Conservation (phyloP, 2,113 vertebrate genomes). For the Verasper variegatus region DNA sequence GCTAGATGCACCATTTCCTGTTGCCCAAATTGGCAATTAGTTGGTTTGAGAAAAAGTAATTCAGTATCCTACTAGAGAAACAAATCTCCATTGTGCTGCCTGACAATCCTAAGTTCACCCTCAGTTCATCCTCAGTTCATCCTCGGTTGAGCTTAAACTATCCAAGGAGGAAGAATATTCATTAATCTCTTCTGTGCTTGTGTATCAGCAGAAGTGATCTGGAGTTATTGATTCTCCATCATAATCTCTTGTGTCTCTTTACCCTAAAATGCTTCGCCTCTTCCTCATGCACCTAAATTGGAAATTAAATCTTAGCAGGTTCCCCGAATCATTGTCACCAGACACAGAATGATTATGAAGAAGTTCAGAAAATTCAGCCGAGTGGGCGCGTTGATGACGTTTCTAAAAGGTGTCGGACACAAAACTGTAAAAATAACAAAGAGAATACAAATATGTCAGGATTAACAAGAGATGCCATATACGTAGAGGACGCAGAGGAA, state of each 20-base stretch:
- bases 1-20: too few relatives aligned
- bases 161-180: neutral
- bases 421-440: too few relatives aligned
- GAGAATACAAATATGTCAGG: too few relatives aligned
- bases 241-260: neutral
- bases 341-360: neutral
- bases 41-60: neutral
- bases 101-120: neutral
- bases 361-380: too few relatives aligned
- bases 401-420: too few relatives aligned
- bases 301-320: neutral
- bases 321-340: neutral
- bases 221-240: neutral
- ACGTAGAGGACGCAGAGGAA: too few relatives aligned
- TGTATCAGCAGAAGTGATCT: constrained; percentile 7
- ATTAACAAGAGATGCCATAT: too few relatives aligned
- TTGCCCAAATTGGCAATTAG: too few relatives aligned
- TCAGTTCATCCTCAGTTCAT: neutral
- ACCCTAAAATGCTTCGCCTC: neutral
- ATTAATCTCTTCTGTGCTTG: neutral
- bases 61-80: neutral
- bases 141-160: neutral
- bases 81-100: neutral
- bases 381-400: too few relatives aligned
- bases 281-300: neutral